phyloP scores from a whole-genome alignment of 2,888 invertebrate genomes.

The Matsumyia berberina region DNA sequence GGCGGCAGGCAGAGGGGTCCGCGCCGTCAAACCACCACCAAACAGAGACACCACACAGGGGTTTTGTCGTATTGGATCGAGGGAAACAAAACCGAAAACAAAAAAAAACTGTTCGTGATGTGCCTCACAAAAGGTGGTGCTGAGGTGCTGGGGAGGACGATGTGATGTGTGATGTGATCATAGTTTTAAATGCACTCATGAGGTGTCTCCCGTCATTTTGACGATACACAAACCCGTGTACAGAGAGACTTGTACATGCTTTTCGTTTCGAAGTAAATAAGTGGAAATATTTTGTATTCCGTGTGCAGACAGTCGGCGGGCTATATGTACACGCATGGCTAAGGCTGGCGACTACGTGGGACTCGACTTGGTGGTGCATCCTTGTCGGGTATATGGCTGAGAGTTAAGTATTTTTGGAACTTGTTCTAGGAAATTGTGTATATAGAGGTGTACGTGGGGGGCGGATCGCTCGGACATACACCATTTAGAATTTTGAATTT shows the following conservation, averaged over 20 bases:
- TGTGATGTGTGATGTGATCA: constrained; percentile 70
- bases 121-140: constrained; percentile 68
- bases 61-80: constrained; percentile 5
- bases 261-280: constrained; percentile 51
- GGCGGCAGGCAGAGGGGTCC: constrained; percentile 24
- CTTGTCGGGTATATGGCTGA: constrained; percentile 44
- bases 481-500: constrained; percentile 36
- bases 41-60: constrained; percentile 25
- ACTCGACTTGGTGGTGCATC: constrained; percentile 31
- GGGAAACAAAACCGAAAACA: neutral
- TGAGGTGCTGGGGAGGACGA: constrained; percentile 49
- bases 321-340: constrained; percentile 19
- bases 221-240: constrained; percentile 26
- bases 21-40: neutral
- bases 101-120: constrained; percentile 52
- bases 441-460: constrained; percentile 45
- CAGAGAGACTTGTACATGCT: constrained; percentile 8
- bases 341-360: constrained; percentile 34
- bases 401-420: constrained; percentile 60
- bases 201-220: constrained; percentile 68
- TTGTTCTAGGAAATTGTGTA: constrained; percentile 61
- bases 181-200: constrained; percentile 76
- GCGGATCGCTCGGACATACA: constrained; percentile 35
- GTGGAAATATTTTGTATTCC: constrained; percentile 66
- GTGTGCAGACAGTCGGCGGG: constrained; percentile 49